Conservation (phyloP, 2,113 vertebrate genomes). For the Tragelaphus scriptus region DNA sequence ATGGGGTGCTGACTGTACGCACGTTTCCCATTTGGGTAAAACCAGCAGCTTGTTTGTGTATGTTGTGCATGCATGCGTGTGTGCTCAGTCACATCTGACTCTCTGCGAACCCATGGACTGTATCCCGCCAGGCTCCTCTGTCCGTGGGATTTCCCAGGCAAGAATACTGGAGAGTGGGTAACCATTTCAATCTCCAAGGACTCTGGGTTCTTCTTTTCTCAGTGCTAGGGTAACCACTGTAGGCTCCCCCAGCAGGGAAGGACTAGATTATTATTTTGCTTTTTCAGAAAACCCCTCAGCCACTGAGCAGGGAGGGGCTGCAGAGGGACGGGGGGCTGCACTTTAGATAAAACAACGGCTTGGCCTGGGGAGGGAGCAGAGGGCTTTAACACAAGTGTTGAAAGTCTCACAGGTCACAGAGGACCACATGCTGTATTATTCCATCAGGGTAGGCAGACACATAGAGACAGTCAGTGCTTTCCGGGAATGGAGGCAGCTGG, state of each 20-base stretch:
- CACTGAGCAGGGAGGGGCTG: not conserved
- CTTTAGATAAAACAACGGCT: too few species aligned
- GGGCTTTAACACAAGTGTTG: not conserved
- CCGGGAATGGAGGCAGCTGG: not conserved
- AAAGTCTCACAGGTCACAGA: not conserved
- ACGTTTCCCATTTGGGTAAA: not conserved
- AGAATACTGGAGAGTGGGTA: not conserved
- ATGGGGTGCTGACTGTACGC: not conserved
- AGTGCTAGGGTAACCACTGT: not conserved
- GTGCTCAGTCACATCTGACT: not conserved
- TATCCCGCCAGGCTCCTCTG: not conserved
- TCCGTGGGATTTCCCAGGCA: not conserved
- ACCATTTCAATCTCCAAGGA: not conserved
- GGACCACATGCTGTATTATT: rapidly evolving
- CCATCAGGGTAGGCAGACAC: not conserved
- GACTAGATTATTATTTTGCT: too few species aligned
- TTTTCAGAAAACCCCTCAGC: not conserved
- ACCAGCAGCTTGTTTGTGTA: not conserved
- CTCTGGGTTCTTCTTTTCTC: not conserved
- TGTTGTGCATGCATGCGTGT: rapidly evolving
- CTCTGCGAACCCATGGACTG: not conserved
- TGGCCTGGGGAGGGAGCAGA: not conserved
- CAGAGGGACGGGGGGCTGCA: not conserved
- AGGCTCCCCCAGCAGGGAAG: not conserved
- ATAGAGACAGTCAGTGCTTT: not conserved